Evolutionary conservation across 2,888 invertebrate genomes (phyloP).

Genomic region (Spilarctia lutea): DNA sequence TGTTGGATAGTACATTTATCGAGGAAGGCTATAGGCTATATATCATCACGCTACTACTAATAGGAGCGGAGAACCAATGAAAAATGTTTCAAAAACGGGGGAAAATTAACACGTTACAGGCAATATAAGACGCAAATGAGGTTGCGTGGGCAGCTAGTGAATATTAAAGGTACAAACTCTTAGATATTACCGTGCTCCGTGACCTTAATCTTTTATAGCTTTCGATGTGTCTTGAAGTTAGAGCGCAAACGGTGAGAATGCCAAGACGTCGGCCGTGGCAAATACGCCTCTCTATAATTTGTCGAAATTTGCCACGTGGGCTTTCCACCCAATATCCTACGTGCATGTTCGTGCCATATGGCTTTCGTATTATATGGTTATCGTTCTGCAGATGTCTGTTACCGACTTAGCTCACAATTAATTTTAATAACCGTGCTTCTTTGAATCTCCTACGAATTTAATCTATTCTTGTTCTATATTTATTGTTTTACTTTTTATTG

Average conservation of each 20-base stretch:
- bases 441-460: conserved; percentile 8
- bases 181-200: neutral
- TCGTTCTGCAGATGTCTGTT: conserved; percentile 37
- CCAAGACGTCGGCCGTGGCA: conserved; percentile 24
- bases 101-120: too few relatives aligned
- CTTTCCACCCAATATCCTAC: conserved; percentile 22
- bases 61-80: too few relatives aligned
- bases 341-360: conserved; percentile 38
- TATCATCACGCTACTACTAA: too few relatives aligned
- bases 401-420: conserved; percentile 4
- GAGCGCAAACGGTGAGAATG: conserved; percentile 20
- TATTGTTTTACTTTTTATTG: conserved; percentile 33
- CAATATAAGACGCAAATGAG: too few relatives aligned
- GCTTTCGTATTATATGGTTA: conserved; percentile 22
- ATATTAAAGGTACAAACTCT: neutral
- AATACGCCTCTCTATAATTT: conserved; percentile 34
- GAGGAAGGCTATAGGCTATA: too few relatives aligned
- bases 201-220: neutral
- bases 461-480: conserved; percentile 17
- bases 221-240: neutral
- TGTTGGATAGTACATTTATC: too few relatives aligned
- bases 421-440: conserved; percentile 14
- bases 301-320: conserved; percentile 27
- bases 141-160: too few relatives aligned
- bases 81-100: too few relatives aligned